Conservation (phyloP, 2,888 invertebrate species). For the Octonoba sinensis region DNA sequence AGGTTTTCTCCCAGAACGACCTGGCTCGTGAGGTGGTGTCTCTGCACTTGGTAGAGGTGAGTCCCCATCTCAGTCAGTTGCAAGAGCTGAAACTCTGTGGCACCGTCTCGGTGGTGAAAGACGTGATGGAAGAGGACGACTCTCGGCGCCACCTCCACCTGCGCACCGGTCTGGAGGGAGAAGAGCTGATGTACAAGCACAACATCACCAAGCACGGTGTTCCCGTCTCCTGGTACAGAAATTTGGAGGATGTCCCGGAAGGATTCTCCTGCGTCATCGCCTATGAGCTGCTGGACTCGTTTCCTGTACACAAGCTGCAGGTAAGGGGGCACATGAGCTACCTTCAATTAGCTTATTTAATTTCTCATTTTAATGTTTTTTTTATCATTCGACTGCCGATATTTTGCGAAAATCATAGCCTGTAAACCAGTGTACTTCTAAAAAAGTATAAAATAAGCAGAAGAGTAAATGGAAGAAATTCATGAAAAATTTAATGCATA, state of each 20-base stretch:
- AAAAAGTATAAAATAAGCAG: no score
- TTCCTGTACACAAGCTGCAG: slow-evolving; percentile 96
- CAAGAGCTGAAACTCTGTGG: slow-evolving; percentile 85
- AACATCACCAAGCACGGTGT: slow-evolving; percentile 71
- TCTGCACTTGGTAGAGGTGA: slow-evolving; percentile 91
- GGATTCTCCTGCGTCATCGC: slow-evolving; percentile 87
- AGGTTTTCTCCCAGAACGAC: slow-evolving; percentile 73
- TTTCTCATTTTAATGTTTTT: no score
- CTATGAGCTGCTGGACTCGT: slow-evolving; percentile 98
- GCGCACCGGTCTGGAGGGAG: slow-evolving; percentile 55
- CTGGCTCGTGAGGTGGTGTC: slow-evolving; percentile 74
- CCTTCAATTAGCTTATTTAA: no score
- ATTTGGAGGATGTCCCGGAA: slow-evolving; percentile 83
- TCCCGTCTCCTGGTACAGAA: slow-evolving; percentile 88
- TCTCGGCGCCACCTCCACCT: slow-evolving; percentile 57
- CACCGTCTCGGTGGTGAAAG: slow-evolving; percentile 65
- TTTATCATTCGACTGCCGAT: no score
- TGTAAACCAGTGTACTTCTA: no score
- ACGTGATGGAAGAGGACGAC: slow-evolving; percentile 63
- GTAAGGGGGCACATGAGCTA: slow-evolving; percentile 71
- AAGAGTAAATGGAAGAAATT: no score
- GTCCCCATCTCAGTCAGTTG: slow-evolving; percentile 83
- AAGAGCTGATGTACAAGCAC: slow-evolving; percentile 66
- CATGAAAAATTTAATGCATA: no score
- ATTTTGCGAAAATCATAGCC: no score